Evolutionary conservation across 2,888 invertebrate genomes (phyloP).

Genomic region (Leucoma salicis): DNA sequence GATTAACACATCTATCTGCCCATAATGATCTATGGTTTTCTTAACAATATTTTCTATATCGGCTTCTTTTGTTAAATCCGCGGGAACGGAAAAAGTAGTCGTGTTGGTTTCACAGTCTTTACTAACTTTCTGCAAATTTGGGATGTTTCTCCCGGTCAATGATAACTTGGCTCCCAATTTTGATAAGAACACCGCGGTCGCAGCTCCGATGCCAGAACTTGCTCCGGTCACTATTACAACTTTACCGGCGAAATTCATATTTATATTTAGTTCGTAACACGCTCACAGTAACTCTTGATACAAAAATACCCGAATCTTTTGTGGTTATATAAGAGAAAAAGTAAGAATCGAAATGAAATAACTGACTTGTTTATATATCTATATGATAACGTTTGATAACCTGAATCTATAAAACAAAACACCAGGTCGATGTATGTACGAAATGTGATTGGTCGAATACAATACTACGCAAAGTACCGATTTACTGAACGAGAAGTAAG

Average conservation of each 20-base stretch:
- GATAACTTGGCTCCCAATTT: constrained; percentile 89
- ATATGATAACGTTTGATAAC: too few species aligned
- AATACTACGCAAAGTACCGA: too few species aligned
- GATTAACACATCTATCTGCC: constrained; percentile 90
- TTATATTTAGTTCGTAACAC: not conserved
- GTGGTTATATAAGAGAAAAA: too few species aligned
- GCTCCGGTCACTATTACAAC: constrained; percentile 90
- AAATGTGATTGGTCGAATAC: too few species aligned
- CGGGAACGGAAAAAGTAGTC: constrained; percentile 83
- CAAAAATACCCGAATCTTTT: too few species aligned
- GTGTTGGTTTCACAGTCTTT: constrained; percentile 62
- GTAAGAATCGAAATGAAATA: too few species aligned
- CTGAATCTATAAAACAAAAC: too few species aligned
- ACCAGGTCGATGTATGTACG: too few species aligned
- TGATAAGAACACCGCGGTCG: constrained; percentile 89
- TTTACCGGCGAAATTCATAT: constrained; percentile 86
- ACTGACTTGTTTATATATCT: too few species aligned
- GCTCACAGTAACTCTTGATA: too few species aligned
- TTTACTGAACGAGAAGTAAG: too few species aligned
- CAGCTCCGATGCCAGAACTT: constrained; percentile 93
- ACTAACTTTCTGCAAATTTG: constrained; percentile 80
- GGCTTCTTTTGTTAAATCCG: constrained; percentile 87
- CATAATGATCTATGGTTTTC: constrained; percentile 87
- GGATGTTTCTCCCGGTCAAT: constrained; percentile 85
- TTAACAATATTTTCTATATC: constrained; percentile 88